A percentile compares a stretch with the other conserved stretches of the same genome.
These are phyloP conservation scores for Dicrostonyx torquatus DNA, from an alignment of 2,797 vertebrate genomes.

Conservation along the genomic window DNA sequence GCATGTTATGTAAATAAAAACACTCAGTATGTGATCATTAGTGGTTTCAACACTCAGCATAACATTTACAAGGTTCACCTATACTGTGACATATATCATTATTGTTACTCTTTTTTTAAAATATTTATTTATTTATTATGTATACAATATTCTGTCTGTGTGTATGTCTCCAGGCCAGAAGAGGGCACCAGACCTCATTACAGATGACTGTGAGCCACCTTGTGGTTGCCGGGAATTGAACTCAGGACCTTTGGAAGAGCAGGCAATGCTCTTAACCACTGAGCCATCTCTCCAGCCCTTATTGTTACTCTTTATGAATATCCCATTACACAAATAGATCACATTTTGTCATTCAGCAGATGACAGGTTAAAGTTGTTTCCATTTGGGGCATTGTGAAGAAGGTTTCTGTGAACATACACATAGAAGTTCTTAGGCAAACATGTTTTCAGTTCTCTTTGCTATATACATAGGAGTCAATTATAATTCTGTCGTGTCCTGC, in stretches of 20 bases:
- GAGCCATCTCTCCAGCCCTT: too few species aligned
- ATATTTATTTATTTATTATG: too few species aligned
- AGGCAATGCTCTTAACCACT: too few species aligned
- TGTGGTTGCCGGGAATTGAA: too few species aligned
- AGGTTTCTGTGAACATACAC: background rate
- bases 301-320: background rate
- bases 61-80: slow-evolving; percentile 39
- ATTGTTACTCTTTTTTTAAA: background rate
- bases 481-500: too few species aligned
- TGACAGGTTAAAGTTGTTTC: background rate
- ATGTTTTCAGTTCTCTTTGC: slow-evolving; percentile 9
- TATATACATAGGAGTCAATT: background rate
- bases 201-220: too few species aligned
- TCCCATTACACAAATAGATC: background rate
- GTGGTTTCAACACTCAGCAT: background rate
- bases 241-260: too few species aligned
- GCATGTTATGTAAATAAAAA: slow-evolving; percentile 41
- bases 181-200: too few species aligned
- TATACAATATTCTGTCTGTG: too few species aligned
- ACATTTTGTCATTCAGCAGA: background rate
- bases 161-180: too few species aligned
- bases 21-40: background rate
- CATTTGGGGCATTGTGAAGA: background rate
- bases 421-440: background rate
- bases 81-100: background rate